Evolutionary conservation across 2,113 vertebrate species (phyloP).

Genomic region (Collichthys lucidus): DNA sequence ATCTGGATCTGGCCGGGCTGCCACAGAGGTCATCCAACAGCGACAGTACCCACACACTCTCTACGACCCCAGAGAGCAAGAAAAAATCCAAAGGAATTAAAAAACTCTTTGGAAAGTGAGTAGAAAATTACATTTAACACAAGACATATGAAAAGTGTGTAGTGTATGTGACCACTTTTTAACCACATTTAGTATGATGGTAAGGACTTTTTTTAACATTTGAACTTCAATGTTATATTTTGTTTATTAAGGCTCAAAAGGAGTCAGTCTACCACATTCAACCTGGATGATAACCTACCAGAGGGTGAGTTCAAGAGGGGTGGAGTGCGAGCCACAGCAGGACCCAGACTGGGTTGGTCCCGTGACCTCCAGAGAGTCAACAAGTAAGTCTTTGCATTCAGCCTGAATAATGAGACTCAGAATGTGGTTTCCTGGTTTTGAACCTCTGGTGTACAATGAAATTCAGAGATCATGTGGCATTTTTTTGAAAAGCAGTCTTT

Average conservation of each 20-base stretch:
- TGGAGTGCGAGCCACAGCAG: constrained; percentile 94
- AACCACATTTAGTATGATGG: background rate
- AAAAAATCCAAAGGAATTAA: constrained; percentile 97
- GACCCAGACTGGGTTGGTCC: constrained; percentile 96
- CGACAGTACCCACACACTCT: constrained; percentile 86
- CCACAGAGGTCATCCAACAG: constrained; percentile 85
- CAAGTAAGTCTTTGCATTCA: constrained; percentile 83
- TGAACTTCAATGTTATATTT: background rate
- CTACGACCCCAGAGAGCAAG: constrained; percentile 90
- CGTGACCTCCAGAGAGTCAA: constrained; percentile 91
- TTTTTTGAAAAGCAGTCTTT: constrained; percentile 22
- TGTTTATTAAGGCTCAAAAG: constrained; percentile 87
- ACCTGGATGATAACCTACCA: constrained; percentile 91
- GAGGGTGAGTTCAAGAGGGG: constrained; percentile 95
- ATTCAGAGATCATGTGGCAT: background rate
- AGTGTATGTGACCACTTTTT: background rate
- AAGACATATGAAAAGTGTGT: too few relatives aligned
- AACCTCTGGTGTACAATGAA: constrained; percentile 15
- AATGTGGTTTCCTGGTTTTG: constrained; percentile 42
- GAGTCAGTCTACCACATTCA: constrained; percentile 97
- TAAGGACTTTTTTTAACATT: background rate
- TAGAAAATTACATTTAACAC: constrained; percentile 24
- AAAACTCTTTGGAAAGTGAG: constrained; percentile 95
- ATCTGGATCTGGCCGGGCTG: constrained; percentile 91
- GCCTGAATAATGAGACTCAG: constrained; percentile 27